Evolutionary conservation across 2,113 vertebrate genomes (phyloP).

Genomic region (Chloropsis cyanopogon): DNA sequence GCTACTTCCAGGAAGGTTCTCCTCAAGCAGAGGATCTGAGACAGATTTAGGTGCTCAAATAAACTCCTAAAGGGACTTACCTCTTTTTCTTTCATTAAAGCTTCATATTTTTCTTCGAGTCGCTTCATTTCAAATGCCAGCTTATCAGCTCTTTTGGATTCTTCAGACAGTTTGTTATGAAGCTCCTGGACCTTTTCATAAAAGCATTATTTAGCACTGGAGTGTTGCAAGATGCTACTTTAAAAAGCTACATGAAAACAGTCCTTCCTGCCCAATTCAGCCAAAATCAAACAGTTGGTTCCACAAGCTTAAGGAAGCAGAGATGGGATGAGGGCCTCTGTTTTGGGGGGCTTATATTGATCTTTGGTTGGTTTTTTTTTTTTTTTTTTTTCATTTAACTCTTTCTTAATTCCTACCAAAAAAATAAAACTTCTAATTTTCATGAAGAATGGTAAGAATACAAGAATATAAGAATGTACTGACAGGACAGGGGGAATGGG

Average conservation of each 20-base stretch:
- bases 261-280: not conserved
- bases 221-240: not conserved
- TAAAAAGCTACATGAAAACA: not conserved
- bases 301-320: not conserved
- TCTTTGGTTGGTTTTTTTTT: not conserved
- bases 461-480: not conserved
- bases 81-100: conserved; percentile 93
- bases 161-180: conserved; percentile 88
- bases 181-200: conserved; percentile 88
- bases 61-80: conserved; percentile 59
- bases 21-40: not conserved
- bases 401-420: not conserved
- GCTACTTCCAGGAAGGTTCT: not conserved
- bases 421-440: not conserved
- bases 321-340: not conserved
- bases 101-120: conserved; percentile 90
- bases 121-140: conserved; percentile 90
- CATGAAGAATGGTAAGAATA: not conserved
- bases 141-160: conserved; percentile 91
- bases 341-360: rapidly evolving
- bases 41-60: not conserved
- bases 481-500: not conserved
- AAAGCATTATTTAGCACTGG: not conserved
- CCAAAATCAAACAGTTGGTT: not conserved
- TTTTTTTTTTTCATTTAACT: not conserved